Percentiles rank a stretch among this genome's conserved stretches.
These are phyloP conservation scores for Eilema depressum DNA, from an alignment of 2,888 invertebrate species.

Conservation along the genomic window DNA sequence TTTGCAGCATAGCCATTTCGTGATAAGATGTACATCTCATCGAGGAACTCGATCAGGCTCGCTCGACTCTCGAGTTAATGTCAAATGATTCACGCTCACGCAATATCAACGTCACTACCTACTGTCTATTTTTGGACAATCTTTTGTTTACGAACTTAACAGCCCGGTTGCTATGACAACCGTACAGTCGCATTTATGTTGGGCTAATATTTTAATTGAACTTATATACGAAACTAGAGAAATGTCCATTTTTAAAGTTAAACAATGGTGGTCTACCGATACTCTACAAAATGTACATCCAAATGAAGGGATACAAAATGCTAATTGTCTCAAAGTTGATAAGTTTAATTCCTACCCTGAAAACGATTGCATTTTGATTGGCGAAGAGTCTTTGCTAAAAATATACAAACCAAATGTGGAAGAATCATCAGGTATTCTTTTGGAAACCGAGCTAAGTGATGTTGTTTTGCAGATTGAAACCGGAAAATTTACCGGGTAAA, in stretches of 20 bases:
- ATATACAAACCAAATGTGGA: conserved; percentile 73
- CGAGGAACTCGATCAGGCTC: no score
- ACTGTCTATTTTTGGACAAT: background rate
- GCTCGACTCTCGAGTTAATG: no score
- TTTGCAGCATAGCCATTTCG: no score
- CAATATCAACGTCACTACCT: background rate
- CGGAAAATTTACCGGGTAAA: conserved; percentile 95
- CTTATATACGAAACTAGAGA: conserved; percentile 18
- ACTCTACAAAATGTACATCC: conserved; percentile 86
- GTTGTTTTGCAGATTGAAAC: conserved; percentile 93
- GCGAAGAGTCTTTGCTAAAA: conserved; percentile 72
- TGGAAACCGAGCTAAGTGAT: conserved; percentile 91
- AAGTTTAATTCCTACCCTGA: conserved; percentile 94
- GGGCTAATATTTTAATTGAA: conserved; percentile 2
- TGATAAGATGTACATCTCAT: no score
- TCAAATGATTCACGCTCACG: no score
- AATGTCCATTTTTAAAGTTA: conserved; percentile 97
- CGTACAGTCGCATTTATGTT: conserved; percentile 13
- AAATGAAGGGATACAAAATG: conserved; percentile 87
- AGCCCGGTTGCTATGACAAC: conserved; percentile 36
- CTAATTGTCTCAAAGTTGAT: conserved; percentile 89
- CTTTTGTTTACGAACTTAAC: conserved; percentile 15
- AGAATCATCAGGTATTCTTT: conserved; percentile 89
- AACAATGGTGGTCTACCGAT: conserved; percentile 95
- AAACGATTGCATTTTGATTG: conserved; percentile 91